Base-by-base conservation (phyloP, 2,797 vertebrate species). In the Sebastes miniatus region DNA sequence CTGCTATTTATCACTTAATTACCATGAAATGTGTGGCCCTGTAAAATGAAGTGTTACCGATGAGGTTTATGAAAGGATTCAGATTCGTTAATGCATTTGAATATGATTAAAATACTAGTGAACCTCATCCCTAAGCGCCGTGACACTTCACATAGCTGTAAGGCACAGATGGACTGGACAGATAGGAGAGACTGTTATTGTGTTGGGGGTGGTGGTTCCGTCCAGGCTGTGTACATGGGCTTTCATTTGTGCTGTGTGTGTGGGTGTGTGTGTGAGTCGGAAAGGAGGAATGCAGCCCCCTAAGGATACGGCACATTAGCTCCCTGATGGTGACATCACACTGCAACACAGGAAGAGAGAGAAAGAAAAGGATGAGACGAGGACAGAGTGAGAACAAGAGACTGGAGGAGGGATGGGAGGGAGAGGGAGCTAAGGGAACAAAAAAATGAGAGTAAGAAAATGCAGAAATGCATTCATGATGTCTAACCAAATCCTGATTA, bases 241-340 rank as follows among this genome's bases (percentile, higher is more conserved):
- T 80, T 86, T 88, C 27, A 27, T 87, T 80, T 83, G 56, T 83
- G 73, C 73, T 78, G 83, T 3, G 74, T 73, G 20, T 54, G 82
- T 73, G 20, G n/a, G n/a, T 57, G 82, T 3, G 74, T 73, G 20
- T 57, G 82, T 77, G 75, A 80, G 83, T 81, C 5, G 11, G 69
- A 57, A 58, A 83, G 69, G 63, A 89, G 85, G 82, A 87, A 86
- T 88, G 72, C 80, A 77, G 71, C 76, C 80, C 85, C 87, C 88
- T 78, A 83, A 87, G 86, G 87, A 91, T 90, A 81, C 56, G 80
- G 86, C 82, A 85, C 87, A 92, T 92, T 94, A 92, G 83, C 85
- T 92, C 80, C 80, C 79, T 81, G 80, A 91, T 88, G 90, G 89
- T 88, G 88, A 92, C 87, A 78, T 92, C 85, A 91, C 89, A 79